These are phyloP conservation scores for Clanis bilineata DNA, from an alignment of 2,888 invertebrate species.

Conservation along the genomic window DNA sequence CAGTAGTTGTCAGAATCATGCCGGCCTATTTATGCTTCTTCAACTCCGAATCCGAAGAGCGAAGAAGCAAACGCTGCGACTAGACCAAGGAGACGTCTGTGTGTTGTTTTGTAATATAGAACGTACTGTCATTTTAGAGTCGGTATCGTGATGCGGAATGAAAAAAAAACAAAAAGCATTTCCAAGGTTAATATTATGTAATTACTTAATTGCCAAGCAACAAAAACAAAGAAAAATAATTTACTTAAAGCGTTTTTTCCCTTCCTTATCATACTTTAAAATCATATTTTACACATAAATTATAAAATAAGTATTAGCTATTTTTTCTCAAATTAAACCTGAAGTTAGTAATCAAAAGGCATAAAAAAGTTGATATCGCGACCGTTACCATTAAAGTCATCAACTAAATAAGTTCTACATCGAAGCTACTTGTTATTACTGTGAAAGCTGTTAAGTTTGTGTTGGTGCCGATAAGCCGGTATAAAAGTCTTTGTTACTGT, in stretches of 20 bases:
- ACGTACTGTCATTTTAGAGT: too few relatives aligned
- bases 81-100: too few relatives aligned
- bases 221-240: neutral
- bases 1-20: too few relatives aligned
- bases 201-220: too few relatives aligned
- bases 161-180: too few relatives aligned
- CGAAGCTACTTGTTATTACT: conserved; percentile 36
- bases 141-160: too few relatives aligned
- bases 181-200: too few relatives aligned
- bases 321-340: conserved; percentile 26
- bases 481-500: conserved; percentile 56
- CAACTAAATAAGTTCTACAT: conserved; percentile 46
- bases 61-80: too few relatives aligned
- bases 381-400: conserved; percentile 40
- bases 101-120: too few relatives aligned
- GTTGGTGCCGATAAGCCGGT: conserved; percentile 49
- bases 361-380: conserved; percentile 35
- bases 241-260: neutral
- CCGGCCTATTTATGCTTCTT: too few relatives aligned
- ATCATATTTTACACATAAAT: neutral
- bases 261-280: neutral
- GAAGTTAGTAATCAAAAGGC: conserved; percentile 37
- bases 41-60: too few relatives aligned
- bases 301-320: neutral
- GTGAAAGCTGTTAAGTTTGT: conserved; percentile 38